Evolutionary conservation across 2,797 vertebrate genomes (phyloP).

Genomic region (Scolopax rusticola): DNA sequence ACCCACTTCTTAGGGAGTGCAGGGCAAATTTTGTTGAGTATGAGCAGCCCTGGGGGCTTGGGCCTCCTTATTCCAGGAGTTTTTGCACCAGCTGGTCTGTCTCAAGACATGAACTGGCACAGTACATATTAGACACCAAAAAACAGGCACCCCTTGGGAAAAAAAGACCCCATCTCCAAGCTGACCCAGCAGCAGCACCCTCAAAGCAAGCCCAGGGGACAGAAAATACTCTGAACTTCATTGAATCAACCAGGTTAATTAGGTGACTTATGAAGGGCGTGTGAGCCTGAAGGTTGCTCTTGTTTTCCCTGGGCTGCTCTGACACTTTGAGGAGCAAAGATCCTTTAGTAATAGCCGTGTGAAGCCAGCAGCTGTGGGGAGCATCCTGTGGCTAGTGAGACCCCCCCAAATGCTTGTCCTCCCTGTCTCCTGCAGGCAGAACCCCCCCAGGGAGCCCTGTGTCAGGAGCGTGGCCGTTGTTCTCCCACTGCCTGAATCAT

Average conservation of each 20-base stretch:
- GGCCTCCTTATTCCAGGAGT: neutral
- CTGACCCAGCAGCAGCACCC: neutral
- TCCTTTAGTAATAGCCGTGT: neutral
- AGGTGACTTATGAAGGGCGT: neutral
- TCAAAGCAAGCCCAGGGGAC: neutral
- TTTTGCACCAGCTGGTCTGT: neutral
- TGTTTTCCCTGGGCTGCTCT: neutral
- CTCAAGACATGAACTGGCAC: neutral
- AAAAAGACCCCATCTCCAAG: neutral
- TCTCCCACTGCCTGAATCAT: neutral
- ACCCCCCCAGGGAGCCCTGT: rapidly evolving
- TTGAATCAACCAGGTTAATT: neutral
- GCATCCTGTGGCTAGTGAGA: neutral
- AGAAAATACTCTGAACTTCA: neutral
- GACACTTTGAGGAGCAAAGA: neutral
- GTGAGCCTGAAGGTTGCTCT: neutral
- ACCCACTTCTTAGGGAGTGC: neutral
- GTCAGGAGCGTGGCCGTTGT: rapidly evolving
- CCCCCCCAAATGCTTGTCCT: neutral
- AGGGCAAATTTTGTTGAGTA: neutral
- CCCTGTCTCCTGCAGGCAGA: neutral
- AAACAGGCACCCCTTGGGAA: neutral
- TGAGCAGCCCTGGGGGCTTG: neutral
- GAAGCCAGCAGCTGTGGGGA: rapidly evolving
- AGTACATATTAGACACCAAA: neutral